These are phyloP conservation scores for Macrobrachium nipponense DNA, from an alignment of 1,140 invertebrate species.

Conservation along the genomic window DNA sequence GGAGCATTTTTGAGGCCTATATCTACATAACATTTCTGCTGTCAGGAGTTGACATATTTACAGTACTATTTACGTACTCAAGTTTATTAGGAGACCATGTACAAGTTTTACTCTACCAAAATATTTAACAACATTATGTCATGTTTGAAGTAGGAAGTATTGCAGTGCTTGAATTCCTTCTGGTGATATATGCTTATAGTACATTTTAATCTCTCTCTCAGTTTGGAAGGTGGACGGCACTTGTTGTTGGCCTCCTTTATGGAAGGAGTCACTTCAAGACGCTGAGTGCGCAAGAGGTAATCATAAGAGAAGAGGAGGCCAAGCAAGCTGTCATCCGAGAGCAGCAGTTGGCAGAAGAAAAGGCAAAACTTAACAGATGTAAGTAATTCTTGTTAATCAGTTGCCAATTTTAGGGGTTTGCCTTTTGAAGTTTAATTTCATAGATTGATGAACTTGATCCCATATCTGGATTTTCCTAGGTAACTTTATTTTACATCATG, in stretches of 20 bases:
- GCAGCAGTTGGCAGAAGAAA: constrained; percentile 61
- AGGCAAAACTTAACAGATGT: constrained; percentile 59
- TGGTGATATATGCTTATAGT: too few species aligned
- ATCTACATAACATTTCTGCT: too few species aligned
- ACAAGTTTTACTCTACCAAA: too few species aligned
- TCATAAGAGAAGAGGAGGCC: constrained; percentile 64
- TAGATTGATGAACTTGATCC: not conserved
- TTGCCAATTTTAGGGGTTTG: constrained; percentile 10
- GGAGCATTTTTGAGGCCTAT: too few species aligned
- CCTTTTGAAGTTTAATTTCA: not conserved
- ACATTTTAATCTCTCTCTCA: constrained; percentile 26
- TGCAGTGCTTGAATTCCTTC: not conserved
- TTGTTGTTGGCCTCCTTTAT: constrained; percentile 64
- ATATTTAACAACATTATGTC: not conserved
- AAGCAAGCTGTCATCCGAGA: constrained; percentile 63
- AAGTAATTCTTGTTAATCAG: constrained; percentile 17
- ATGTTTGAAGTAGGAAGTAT: not conserved
- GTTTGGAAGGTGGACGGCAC: constrained; percentile 65
- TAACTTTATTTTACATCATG: too few species aligned
- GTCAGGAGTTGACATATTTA: too few species aligned
- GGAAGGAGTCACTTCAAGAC: constrained; percentile 63
- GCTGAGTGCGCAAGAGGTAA: constrained; percentile 56
- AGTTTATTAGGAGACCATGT: too few species aligned
- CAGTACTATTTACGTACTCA: too few species aligned
- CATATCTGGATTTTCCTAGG: too few species aligned